Percentiles rank a stretch among this genome's conserved stretches.
Evolutionary conservation across 92 coral and sea anemone species (phyloP).

Genomic region (Bergia puertoricense): DNA sequence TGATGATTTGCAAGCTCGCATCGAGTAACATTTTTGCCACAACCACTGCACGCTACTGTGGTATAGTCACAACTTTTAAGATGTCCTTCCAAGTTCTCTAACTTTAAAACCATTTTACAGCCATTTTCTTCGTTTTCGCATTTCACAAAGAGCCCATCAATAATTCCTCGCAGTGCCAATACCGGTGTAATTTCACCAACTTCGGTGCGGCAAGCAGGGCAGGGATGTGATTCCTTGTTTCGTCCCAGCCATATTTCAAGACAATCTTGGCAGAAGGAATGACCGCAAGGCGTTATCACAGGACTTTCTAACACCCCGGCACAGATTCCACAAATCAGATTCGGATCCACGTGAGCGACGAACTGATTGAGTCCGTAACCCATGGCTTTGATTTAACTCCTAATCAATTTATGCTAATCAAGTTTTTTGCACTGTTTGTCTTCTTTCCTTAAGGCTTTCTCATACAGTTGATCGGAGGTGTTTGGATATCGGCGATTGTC

Average conservation of each 20-base stretch:
- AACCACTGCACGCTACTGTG: slow-evolving; percentile 76
- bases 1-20: slow-evolving; percentile 72
- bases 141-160: slow-evolving; percentile 76
- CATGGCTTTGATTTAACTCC: slow-evolving; percentile 52
- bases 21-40: slow-evolving; percentile 60
- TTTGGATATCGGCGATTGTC: neutral
- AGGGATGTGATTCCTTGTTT: slow-evolving; percentile 44
- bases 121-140: slow-evolving; percentile 84
- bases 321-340: slow-evolving; percentile 92
- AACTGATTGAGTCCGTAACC: slow-evolving; percentile 79
- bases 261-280: slow-evolving; percentile 87
- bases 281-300: slow-evolving; percentile 89
- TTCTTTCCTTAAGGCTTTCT: neutral
- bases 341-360: slow-evolving; percentile 74
- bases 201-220: slow-evolving; percentile 83
- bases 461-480: neutral
- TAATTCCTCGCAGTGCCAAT: slow-evolving; percentile 80
- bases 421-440: neutral
- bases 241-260: slow-evolving; percentile 78
- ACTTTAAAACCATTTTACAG: slow-evolving; percentile 75
- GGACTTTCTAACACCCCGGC: slow-evolving; percentile 88
- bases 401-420: neutral
- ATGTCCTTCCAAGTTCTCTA: slow-evolving; percentile 74
- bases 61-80: slow-evolving; percentile 64
- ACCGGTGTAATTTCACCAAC: slow-evolving; percentile 72